These are phyloP conservation scores for Rhizoglyphus robini DNA, from an alignment of 1,140 invertebrate species.

Conservation along the genomic window DNA sequence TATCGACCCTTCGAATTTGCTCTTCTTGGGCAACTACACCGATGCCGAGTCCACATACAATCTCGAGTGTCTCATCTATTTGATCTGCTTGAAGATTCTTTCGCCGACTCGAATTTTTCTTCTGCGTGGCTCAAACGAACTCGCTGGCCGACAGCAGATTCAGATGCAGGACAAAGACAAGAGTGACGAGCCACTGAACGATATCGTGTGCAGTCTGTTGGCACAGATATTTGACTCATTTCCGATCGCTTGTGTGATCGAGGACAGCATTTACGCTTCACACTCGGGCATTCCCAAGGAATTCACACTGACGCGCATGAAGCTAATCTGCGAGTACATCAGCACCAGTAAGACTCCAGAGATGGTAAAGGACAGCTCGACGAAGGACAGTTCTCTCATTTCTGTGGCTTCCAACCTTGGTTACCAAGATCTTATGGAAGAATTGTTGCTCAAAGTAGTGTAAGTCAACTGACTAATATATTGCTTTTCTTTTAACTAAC, in stretches of 20 bases:
- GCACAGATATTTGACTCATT: slow-evolving; percentile 1
- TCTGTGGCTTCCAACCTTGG: neutral
- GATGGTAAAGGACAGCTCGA: neutral
- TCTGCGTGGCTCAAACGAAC: slow-evolving; percentile 49
- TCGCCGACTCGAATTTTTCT: slow-evolving; percentile 44
- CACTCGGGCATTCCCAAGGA: slow-evolving; percentile 2
- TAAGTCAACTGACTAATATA: neutral
- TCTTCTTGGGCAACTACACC: slow-evolving; percentile 52
- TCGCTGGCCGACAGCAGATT: slow-evolving; percentile 26
- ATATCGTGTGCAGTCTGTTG: neutral
- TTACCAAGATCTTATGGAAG: neutral
- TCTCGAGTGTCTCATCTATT: slow-evolving; percentile 42
- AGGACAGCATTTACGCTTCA: neutral
- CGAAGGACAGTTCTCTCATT: neutral
- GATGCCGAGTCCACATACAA: slow-evolving; percentile 36
- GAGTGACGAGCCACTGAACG: neutral
- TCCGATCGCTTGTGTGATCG: slow-evolving; percentile 1
- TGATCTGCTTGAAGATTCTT: slow-evolving; percentile 47
- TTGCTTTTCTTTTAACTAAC: neutral
- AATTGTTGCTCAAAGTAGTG: neutral
- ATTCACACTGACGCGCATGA: neutral
- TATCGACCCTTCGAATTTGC: slow-evolving; percentile 42
- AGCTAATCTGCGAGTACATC: neutral
- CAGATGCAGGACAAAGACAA: neutral
- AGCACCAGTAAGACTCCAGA: neutral